Percentiles rank a stretch among this genome's conserved stretches.
phyloP scores from a whole-genome alignment of 1,140 invertebrate genomes.

The Aradophagus sp. region DNA sequence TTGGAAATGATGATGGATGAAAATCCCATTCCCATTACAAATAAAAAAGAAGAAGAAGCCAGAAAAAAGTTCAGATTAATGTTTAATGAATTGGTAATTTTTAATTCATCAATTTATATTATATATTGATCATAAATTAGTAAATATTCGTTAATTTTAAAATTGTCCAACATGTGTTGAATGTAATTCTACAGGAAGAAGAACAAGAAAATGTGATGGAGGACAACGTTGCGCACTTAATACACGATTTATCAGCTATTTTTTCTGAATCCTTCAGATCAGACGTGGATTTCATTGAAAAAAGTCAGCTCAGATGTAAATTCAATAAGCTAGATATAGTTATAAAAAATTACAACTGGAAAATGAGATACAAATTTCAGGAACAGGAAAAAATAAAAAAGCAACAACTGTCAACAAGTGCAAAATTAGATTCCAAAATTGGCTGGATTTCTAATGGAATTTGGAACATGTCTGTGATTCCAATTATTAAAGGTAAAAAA shows the following conservation, averaged over 20 bases:
- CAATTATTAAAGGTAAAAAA: constrained; percentile 60
- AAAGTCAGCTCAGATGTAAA: constrained; percentile 24
- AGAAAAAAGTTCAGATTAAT: constrained; percentile 17
- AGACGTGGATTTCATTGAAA: constrained; percentile 31
- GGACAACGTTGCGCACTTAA: not conserved
- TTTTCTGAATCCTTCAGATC: constrained; percentile 23
- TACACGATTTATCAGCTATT: not conserved
- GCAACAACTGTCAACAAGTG: no score
- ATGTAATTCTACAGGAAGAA: no score
- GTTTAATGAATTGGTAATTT: constrained; percentile 21
- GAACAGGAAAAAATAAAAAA: no score
- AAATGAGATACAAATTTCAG: constrained; percentile 37
- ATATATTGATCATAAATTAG: constrained; percentile 13
- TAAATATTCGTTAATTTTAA: constrained; percentile 6
- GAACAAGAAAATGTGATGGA: no score
- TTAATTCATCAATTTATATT: constrained; percentile 3
- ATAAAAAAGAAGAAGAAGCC: no score
- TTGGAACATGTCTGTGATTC: constrained; percentile 61
- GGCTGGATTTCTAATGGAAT: constrained; percentile 65
- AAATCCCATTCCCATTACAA: no score
- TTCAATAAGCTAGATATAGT: constrained; percentile 15
- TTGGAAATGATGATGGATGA: constrained; percentile 3
- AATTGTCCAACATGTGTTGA: not conserved
- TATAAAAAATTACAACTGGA: constrained; percentile 37
- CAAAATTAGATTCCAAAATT: constrained; percentile 5